Base-by-base conservation (phyloP, 2,888 invertebrate species). In the Proisotoma minuta region DNA sequence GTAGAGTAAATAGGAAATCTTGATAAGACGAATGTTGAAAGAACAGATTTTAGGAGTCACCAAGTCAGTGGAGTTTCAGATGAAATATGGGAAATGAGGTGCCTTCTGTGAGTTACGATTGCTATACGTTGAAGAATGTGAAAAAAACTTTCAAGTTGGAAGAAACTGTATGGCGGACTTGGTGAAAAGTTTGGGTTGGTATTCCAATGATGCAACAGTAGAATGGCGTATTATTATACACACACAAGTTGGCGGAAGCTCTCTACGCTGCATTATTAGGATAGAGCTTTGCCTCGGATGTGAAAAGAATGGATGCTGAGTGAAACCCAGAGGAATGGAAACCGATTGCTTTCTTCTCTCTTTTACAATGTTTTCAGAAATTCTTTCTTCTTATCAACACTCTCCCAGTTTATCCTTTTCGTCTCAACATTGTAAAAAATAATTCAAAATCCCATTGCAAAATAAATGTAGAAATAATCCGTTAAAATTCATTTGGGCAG, bases 31-130 rank as follows among this genome's bases (percentile, higher is more conserved):
- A 54, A 29, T 39, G 34, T 15, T 34, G 18, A 28, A 18, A 28
- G 39, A 54, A 39, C 54, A 54, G 54, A 54, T 54, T 54, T 54
- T 54, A 39, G 12, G 54, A 54, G 54, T 54, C 54, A 54, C 18
- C 22, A 54, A 39, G 51, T 51, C 12, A 51, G 49, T 23, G 22
- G 54, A 39, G 18, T 54, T 39, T 39, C 26, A 56, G 39, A 60
- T 60, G 60, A 60, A 60, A 60, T 60, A 60, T 60, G 56, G 60
- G 54, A 24, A 60, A 54, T 48, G 54, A 56, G 56, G 54, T 54
- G 40, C 56, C 60, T 54, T 56, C 28, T 60, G 56, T 60, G 60
- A 54, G 49, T 48, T 56, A 60, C 60, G 56, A 40, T 27, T 49
- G 56, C 60, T 49, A 60, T 49, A 49, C 56, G 48, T 34, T 54